Evolutionary conservation across 2,113 vertebrate genomes (phyloP).

Genomic region (Ceratotherium simum): DNA sequence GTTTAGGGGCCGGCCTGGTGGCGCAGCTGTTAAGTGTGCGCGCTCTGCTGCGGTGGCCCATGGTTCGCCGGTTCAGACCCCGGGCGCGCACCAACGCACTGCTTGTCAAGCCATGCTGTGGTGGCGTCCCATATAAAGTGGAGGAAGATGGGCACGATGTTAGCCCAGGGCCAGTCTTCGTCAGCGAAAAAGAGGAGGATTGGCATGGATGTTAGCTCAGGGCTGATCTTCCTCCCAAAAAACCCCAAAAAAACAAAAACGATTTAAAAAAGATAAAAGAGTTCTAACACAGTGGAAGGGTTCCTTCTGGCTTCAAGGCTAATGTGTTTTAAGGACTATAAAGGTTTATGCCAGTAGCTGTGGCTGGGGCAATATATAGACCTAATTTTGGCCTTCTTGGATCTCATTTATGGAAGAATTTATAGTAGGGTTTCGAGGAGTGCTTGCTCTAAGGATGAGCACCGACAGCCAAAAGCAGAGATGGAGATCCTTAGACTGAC

Average conservation of each 20-base stretch:
- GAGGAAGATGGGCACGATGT: too few relatives aligned
- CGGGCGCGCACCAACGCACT: too few relatives aligned
- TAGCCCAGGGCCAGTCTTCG: too few relatives aligned
- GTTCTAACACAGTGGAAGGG: not conserved
- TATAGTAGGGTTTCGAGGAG: not conserved
- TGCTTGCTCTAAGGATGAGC: not conserved
- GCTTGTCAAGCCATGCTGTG: too few relatives aligned
- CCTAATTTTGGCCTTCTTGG: not conserved
- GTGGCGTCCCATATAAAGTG: too few relatives aligned
- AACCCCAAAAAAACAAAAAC: too few relatives aligned
- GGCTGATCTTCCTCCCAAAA: too few relatives aligned
- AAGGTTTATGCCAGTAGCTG: not conserved
- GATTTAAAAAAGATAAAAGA: not conserved
- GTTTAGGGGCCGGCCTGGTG: not conserved
- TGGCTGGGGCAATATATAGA: not conserved
- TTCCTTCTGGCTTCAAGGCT: not conserved
- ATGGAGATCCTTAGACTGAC: not conserved
- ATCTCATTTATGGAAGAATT: not conserved
- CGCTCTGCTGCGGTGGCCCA: too few relatives aligned
- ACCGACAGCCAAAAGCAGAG: not conserved
- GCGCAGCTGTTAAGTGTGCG: too few relatives aligned
- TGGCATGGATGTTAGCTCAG: too few relatives aligned
- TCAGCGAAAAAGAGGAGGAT: too few relatives aligned
- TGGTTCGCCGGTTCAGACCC: too few relatives aligned
- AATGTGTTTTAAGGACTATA: not conserved